Base-by-base conservation (phyloP, 2,113 vertebrate species). In the Ranitomeya variabilis region DNA sequence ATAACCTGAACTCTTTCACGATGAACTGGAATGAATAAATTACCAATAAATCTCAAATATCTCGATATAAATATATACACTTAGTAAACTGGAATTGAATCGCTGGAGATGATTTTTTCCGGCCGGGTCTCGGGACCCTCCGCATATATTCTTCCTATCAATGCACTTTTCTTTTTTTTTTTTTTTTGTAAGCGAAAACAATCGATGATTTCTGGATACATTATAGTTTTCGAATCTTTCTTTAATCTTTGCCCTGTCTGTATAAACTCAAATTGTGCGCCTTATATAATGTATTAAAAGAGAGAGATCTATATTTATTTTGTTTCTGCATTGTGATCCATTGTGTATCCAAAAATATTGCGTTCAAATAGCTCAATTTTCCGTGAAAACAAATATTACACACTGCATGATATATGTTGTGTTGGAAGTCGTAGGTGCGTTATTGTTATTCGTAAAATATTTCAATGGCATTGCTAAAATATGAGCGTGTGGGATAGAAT, bases 171-270 rank as follows among this genome's bases (percentile, higher is more conserved):
- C 93, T 85, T 92, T 93, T 92, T 45, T 4, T 45, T 45, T 45
- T 45, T 45, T 94, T 85, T 92, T 93, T 92, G 66, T 90, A 87
- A 93, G 93, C 80, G 16, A 60, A 88, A 64, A 90, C 92, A 93
- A 93, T 89, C 84, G 91, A 92, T 92, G 90, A 91, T 93, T 93
- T 91, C 94, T 96, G 95, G 94, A 96, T 95, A 94, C 92, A 81
- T 92, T 94, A 91, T 92, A 89, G 37, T 83, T 64, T 74, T 77
- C 16, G 16, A 57, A 76, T 23, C 74, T 67, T 85, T 59, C 74
- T 7, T 88, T 51, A 77, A 64, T 52, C 74, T 89, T 83, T 84
- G 57, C 21, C 19, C 62, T 84, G 71, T 78, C 71, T 83, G 71
- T 89, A 89, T 84, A 89, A 84, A 83, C 87, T 77, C 73, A 89